A percentile compares a stretch with the other conserved stretches of the same genome.
These are phyloP conservation scores for Haplotaxodon microlepis DNA, from an alignment of 2,113 vertebrate species.

Conservation along the genomic window DNA sequence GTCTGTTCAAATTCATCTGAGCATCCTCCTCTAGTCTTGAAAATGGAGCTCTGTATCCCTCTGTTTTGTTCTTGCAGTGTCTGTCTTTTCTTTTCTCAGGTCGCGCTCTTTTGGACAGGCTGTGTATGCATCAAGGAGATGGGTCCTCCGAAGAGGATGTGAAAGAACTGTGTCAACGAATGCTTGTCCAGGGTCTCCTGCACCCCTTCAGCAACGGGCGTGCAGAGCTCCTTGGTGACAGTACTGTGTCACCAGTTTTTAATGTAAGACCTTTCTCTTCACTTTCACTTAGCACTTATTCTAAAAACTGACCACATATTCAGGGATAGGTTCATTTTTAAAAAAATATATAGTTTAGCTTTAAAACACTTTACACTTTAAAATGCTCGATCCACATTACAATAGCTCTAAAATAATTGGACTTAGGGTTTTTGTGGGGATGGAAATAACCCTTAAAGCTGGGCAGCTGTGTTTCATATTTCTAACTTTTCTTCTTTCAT, in stretches of 20 bases:
- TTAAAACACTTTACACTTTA: background rate
- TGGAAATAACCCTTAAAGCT: background rate
- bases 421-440: background rate
- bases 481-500: background rate
- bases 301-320: background rate
- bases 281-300: background rate
- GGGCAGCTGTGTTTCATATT: background rate
- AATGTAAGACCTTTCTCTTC: slow-evolving; percentile 72
- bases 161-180: slow-evolving; percentile 81
- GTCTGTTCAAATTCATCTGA: background rate
- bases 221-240: slow-evolving; percentile 71
- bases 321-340: background rate
- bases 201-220: slow-evolving; percentile 83
- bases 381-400: background rate
- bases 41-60: background rate
- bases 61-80: background rate
- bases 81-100: slow-evolving; percentile 17
- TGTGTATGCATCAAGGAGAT: slow-evolving; percentile 78
- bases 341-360: background rate
- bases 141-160: slow-evolving; percentile 71
- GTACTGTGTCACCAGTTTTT: slow-evolving; percentile 58
- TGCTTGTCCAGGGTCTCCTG: slow-evolving; percentile 81
- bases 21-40: background rate
- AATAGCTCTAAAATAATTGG: background rate
- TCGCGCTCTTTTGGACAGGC: slow-evolving; percentile 76